These are phyloP conservation scores for Thumatha senex DNA, from an alignment of 2,888 invertebrate genomes.

Conservation along the genomic window DNA sequence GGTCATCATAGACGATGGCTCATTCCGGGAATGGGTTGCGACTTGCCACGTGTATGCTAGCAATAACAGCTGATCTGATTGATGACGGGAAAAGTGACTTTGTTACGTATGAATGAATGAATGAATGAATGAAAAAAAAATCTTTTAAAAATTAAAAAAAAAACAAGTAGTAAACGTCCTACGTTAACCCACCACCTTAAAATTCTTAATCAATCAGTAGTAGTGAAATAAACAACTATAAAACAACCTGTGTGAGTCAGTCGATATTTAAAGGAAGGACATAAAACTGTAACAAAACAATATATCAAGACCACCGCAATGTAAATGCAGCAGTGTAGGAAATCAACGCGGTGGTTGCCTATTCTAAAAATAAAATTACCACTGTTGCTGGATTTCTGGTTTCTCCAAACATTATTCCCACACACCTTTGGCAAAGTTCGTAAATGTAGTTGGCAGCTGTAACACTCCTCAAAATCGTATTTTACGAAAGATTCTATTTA, in stretches of 20 bases:
- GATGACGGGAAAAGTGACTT: slow-evolving; percentile 42
- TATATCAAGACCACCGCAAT: slow-evolving; percentile 76
- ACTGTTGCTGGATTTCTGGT: slow-evolving; percentile 19
- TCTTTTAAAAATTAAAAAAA: slow-evolving; percentile 12
- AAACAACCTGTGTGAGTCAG: slow-evolving; percentile 62
- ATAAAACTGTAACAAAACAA: slow-evolving; percentile 70
- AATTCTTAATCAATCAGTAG: slow-evolving; percentile 36
- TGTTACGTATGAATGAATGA: too few species aligned
- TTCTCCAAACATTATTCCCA: slow-evolving; percentile 13
- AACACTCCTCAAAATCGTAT: neutral
- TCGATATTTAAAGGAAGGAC: slow-evolving; percentile 67
- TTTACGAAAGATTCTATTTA: neutral
- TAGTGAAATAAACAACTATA: slow-evolving; percentile 54
- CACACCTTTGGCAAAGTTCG: slow-evolving; percentile 7
- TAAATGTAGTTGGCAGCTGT: neutral
- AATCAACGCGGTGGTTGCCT: slow-evolving; percentile 65
- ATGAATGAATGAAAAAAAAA: slow-evolving; percentile 34
- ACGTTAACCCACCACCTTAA: too few species aligned
- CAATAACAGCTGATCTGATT: slow-evolving; percentile 36
- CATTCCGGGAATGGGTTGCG: slow-evolving; percentile 61
- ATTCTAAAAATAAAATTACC: slow-evolving; percentile 59
- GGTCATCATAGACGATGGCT: slow-evolving; percentile 57
- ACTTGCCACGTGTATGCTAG: slow-evolving; percentile 49
- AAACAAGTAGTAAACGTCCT: too few species aligned
- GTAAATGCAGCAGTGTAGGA: slow-evolving; percentile 44